Percentiles rank a stretch among this genome's conserved stretches.
Evolutionary conservation across 2,888 invertebrate species (phyloP).

Genomic region (Toxonevra muliebris): DNA sequence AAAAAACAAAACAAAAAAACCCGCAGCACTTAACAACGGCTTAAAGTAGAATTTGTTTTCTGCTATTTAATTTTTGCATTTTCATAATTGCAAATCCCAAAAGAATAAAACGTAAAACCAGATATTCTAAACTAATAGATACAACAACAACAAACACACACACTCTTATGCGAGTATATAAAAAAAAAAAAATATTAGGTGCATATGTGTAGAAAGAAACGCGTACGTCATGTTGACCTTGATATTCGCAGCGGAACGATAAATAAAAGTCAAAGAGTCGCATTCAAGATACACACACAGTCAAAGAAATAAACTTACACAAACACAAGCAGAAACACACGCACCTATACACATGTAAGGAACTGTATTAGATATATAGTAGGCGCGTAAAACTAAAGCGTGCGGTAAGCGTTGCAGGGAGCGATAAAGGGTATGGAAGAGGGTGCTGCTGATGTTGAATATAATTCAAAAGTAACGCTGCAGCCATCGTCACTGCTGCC

Average conservation of each 20-base stretch:
- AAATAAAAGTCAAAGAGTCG: constrained; percentile 38
- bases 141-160: no score
- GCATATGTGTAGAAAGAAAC: no score
- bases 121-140: constrained; percentile 34
- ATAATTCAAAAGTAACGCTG: no score
- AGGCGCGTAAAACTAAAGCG: background rate
- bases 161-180: background rate
- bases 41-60: no score
- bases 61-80: no score
- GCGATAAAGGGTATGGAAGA: no score
- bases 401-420: background rate
- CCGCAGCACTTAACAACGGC: background rate
- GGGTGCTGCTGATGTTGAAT: no score
- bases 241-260: constrained; percentile 60
- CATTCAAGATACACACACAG: background rate
- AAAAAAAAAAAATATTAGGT: constrained; percentile 19
- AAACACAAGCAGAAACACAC: background rate
- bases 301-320: background rate
- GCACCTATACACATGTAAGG: background rate
- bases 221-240: constrained; percentile 53
- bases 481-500: no score
- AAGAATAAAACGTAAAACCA: constrained; percentile 35
- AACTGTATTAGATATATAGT: background rate
- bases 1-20: background rate
- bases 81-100: no score